phyloP scores from a whole-genome alignment of 2,888 invertebrate species.

The Cataglyphis cursor region DNA sequence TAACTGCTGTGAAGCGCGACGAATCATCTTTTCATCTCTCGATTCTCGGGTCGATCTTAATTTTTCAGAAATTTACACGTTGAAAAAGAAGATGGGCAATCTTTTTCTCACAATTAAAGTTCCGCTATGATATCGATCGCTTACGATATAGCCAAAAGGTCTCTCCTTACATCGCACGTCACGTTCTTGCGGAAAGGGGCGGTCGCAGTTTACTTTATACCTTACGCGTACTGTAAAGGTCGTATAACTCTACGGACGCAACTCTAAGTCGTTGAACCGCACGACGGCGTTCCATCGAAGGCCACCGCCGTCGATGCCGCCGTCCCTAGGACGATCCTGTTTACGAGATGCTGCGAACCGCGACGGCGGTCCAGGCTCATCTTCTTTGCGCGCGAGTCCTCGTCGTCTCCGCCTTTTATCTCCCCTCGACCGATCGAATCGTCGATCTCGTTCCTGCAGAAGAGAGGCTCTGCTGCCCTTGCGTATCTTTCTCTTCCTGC shows the following conservation, averaged over 20 bases:
- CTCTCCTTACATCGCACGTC: background rate
- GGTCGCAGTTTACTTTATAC: background rate
- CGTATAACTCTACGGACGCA: conserved; percentile 12
- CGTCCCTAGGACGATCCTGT: conserved; percentile 30
- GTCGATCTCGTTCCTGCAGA: conserved; percentile 34
- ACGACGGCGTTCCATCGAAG: conserved; percentile 49
- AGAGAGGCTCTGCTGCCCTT: conserved; percentile 10
- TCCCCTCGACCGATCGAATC: conserved; percentile 25
- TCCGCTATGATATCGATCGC: background rate
- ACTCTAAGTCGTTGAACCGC: conserved; percentile 47
- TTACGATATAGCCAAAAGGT: background rate
- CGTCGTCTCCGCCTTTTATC: conserved; percentile 15
- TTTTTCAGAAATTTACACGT: background rate
- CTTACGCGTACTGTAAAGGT: conserved; percentile 1
- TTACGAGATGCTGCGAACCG: conserved; percentile 33
- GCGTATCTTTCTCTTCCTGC: background rate
- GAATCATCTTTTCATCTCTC: background rate
- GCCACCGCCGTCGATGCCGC: conserved; percentile 3
- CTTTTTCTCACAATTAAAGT: background rate
- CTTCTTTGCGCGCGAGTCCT: conserved; percentile 3
- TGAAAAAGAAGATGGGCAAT: background rate
- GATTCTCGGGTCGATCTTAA: background rate
- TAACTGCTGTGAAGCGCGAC: background rate
- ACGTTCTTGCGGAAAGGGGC: background rate
- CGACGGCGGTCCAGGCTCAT: conserved; percentile 31